A percentile compares a stretch with the other conserved stretches of the same genome.
These are phyloP conservation scores for Eurois occulta DNA, from an alignment of 2,888 invertebrate genomes.

Conservation along the genomic window DNA sequence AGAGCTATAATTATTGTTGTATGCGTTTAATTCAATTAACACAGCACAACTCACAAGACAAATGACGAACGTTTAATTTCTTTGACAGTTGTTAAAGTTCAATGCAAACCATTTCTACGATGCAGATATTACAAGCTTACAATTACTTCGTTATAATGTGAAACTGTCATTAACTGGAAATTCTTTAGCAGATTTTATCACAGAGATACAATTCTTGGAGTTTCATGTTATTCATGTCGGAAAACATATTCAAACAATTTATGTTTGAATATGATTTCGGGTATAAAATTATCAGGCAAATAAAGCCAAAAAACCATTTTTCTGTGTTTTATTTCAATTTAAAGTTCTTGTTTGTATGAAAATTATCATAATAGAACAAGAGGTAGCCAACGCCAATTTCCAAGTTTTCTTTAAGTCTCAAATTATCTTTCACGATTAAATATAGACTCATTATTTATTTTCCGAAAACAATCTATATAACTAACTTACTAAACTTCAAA, in stretches of 20 bases:
- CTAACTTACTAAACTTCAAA: slow-evolving; percentile 1
- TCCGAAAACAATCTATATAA: slow-evolving; percentile 13
- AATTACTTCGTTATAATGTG: neutral
- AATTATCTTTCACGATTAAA: slow-evolving; percentile 2
- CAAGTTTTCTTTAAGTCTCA: neutral
- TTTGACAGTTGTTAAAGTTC: slow-evolving; percentile 58
- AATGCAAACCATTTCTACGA: slow-evolving; percentile 19
- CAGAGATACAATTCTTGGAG: neutral
- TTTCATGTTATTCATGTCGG: neutral
- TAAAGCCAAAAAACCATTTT: neutral
- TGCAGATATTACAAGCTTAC: slow-evolving; percentile 44
- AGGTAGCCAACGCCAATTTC: neutral
- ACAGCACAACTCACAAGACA: slow-evolving; percentile 55
- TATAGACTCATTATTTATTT: slow-evolving; percentile 9
- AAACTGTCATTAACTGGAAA: neutral
- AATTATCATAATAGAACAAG: neutral
- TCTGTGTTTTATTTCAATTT: neutral
- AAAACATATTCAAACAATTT: neutral
- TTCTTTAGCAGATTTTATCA: slow-evolving; percentile 8
- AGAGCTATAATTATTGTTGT: slow-evolving; percentile 44
- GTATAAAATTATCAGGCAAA: neutral
- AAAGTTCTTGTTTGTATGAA: neutral
- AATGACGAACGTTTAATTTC: slow-evolving; percentile 47
- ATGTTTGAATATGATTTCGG: too few species aligned
- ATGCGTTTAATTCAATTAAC: slow-evolving; percentile 59